Percentiles rank a stretch among this genome's conserved stretches.
Conservation (phyloP, 1,140 invertebrate genomes). For the Hylyphantes graminicola region DNA sequence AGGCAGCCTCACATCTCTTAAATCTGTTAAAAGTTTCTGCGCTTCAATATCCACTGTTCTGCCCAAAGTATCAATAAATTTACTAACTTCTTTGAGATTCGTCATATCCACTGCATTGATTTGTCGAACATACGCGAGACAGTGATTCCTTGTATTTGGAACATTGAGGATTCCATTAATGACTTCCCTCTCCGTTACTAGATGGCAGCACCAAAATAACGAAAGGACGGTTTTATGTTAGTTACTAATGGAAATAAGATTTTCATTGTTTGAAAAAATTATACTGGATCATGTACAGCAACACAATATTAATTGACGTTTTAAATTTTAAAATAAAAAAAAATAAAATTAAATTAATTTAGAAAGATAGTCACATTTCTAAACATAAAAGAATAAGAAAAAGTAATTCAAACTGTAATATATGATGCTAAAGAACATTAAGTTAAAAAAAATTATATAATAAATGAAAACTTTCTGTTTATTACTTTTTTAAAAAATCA, state of each 20-base stretch:
- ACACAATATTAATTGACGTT: too few species aligned
- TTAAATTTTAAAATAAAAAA: neutral
- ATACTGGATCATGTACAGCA: neutral
- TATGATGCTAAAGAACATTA: neutral
- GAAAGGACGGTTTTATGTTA: neutral
- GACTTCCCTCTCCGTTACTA: conserved; percentile 97
- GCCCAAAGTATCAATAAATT: conserved; percentile 95
- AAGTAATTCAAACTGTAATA: neutral
- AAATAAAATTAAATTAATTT: too few species aligned
- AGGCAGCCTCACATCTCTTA: conserved; percentile 88
- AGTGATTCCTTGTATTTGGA: conserved; percentile 95
- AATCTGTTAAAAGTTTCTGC: conserved; percentile 86
- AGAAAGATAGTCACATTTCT: too few species aligned
- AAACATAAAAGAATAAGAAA: too few species aligned
- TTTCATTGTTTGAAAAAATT: neutral
- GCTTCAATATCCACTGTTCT: conserved; percentile 94
- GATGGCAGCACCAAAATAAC: conserved; percentile 36
- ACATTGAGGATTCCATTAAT: conserved; percentile 95
- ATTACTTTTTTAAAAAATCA: too few species aligned
- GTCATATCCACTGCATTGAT: conserved; percentile 98
- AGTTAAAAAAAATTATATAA: neutral
- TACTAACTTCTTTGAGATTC: conserved; percentile 90
- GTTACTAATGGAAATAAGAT: neutral
- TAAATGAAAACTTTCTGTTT: neutral
- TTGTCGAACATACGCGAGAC: conserved; percentile 93